A percentile compares a stretch with the other conserved stretches of the same genome.
phyloP scores from a whole-genome alignment of 53 echinoderm and acorn worm genomes.

The Zoroaster sp. region DNA sequence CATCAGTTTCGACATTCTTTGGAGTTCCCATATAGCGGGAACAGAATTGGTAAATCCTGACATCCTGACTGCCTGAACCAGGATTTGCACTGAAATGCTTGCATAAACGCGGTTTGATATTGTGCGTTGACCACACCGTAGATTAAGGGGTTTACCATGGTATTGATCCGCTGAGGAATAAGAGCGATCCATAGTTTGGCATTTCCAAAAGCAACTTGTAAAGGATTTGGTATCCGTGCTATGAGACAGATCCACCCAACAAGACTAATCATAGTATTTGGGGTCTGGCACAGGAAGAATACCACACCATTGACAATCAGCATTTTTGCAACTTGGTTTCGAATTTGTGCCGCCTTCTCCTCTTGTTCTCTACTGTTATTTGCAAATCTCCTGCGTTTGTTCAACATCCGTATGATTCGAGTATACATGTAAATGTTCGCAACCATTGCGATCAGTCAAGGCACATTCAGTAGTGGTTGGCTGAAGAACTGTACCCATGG shows the following conservation, averaged over 20 bases:
- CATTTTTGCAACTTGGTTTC: slow-evolving; percentile 9
- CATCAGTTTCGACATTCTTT: too few relatives aligned
- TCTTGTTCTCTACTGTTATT: neutral
- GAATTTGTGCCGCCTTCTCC: neutral
- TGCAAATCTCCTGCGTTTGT: neutral
- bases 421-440: neutral
- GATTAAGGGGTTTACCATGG: neutral
- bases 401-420: neutral
- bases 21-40: too few relatives aligned
- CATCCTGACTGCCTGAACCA: neutral
- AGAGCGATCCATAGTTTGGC: neutral
- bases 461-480: neutral
- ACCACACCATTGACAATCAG: neutral
- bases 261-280: neutral
- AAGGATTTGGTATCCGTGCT: neutral
- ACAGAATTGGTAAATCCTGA: too few relatives aligned
- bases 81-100: neutral
- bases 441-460: neutral
- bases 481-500: neutral
- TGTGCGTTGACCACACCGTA: neutral
- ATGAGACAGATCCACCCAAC: neutral
- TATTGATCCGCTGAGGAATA: neutral
- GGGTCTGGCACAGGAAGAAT: slow-evolving; percentile 10
- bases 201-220: neutral
- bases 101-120: neutral